Base-by-base conservation (phyloP, 2,888 invertebrate species). In the Phragmatobia fuliginosa region DNA sequence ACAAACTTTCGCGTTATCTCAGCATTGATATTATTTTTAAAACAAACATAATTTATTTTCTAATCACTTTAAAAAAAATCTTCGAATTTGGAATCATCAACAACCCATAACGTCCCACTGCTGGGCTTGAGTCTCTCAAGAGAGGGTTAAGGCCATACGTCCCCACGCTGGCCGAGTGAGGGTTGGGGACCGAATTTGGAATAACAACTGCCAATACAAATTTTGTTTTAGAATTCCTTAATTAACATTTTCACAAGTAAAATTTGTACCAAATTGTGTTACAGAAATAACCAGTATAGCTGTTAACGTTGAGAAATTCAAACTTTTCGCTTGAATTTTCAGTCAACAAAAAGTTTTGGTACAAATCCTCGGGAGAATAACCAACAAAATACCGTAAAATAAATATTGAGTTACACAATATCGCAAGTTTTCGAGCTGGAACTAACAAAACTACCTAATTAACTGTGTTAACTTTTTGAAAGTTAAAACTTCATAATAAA, bases 381-480 rank as follows among this genome's bases (percentile, higher is more conserved):
- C 72, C 66, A 69, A 63, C 41, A 68, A 78, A 77, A 78, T 72
- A 65, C 65, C 58, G 49, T 58, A 72, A 68, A 36, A 65, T 10
- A 64, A 71, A 63, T 77, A 75, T 66, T 67, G 41, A 66, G 49
- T 45, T 41, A 60, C 45, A 68, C 45, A 72, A 61, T 60, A 65
- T 65, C 10, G 58, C 59, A 80, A 80, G 76, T 79, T 80, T 74
- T 62, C 25, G n/a, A 77, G 74, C 28, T 72, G 66, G 68, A 76
- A 78, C 71, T 81, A 74, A 81, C 74, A 74, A 68, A 76, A 78
- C 41, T 21, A 67, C 38, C 70, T 80, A 81, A 80, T 81, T 80
- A 81, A 69, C 70, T 64, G 31, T 66, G 65, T 56, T 61, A 65
- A 81, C 73, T 75, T 75, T 61, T 31, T 61, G 63, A 58, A 75